Evolutionary conservation across 2,888 invertebrate genomes (phyloP), one percentile per base, ranked within the genome.

Genomic region (Latrodectus hesperus): DNA sequence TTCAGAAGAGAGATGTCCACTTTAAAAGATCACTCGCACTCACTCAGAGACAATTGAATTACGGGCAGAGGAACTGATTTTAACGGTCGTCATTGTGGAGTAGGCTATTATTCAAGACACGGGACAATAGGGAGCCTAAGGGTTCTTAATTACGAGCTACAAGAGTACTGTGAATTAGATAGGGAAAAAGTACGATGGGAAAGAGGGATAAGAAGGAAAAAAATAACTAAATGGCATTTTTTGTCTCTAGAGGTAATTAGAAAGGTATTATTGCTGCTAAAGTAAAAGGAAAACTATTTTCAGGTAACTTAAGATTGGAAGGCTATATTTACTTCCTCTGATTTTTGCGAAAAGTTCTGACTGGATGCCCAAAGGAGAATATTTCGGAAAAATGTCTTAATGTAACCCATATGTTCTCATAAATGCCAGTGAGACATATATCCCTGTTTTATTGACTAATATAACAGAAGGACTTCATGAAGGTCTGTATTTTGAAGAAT

Each of bases 211-310:
- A 38, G 38, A 38, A 38, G 22, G 22, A 22, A 38, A 38, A 38
- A 38, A 38, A 38, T 38, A 38, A 38, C 4, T 38, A 38, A 38
- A 38, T 38, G 38, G 38, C 38, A 38, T 70, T 79, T 79, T 79
- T 77, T 78, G 38, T 38, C n/a, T 12, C 17, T 14, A 49, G 64
- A 14, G 64, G 64, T 80, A 80, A 72, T 80, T 80, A 80, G 80
- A 51, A 51, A 6, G 71, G 72, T 72, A 64, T 80, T 80, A 80
- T 72, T 64, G 51, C 49, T 55, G 52, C 77, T 53, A 10, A 11
- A 26, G 67, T 68, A 77, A 68, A 65, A 38, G 22, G 22, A 22
- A 51, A 51, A 68, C 16, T 52, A 55, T 75, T 77, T 68, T 77
- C 77, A 77, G 77, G 77, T 77, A 53, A 68, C 11, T 68, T 55